Base-by-base conservation (phyloP, 2,113 vertebrate species). In the Xerus inauris region DNA sequence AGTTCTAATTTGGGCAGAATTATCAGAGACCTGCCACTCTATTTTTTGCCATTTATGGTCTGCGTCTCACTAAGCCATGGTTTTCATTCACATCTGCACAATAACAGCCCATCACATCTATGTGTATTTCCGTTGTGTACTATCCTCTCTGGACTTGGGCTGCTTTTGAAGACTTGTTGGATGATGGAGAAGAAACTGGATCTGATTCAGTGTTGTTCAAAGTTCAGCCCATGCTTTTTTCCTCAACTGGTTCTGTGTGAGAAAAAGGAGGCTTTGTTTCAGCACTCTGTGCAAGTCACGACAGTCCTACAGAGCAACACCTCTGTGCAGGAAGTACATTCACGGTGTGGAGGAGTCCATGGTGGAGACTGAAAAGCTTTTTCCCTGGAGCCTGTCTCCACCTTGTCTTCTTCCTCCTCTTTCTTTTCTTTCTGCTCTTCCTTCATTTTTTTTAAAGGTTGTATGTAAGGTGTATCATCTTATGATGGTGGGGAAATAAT, bases 111-210 rank as follows among this genome's bases (percentile, higher is more conserved):
- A 79, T 32, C 40, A 35, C 51, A 28, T 95, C 47, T 72, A 69
- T 75, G 54, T 80, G 22, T 47, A 67, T 79, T 95, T 95, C 59
- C 83, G 76, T 0, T 40, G 54, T 59, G 35, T 59, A 11, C 83
- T 77, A 1, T 67, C 85, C 89, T 89, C 83, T 83, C 64, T 35
- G 38, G 54, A 45, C 42, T 65, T 85, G 82, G 62, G 83, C 89
- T 94, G 75, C 40, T 97, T 97, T 84, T 76, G 95, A 92, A 85
- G 96, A 87, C 89, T 95, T 97, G 81, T 84, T 95, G 90, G 94
- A 81, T 94, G 94, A 91, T 92, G 76, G 92, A 94, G 92, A 92
- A 93, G 95, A 89, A 92, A 94, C 95, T 91, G 92, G 95, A 59
- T 85, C 93, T 81, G 81, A 95, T 94, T 87, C 84, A 90, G 91